These are phyloP conservation scores for Lota lota DNA, from an alignment of 2,113 vertebrate species.

Conservation along the genomic window DNA sequence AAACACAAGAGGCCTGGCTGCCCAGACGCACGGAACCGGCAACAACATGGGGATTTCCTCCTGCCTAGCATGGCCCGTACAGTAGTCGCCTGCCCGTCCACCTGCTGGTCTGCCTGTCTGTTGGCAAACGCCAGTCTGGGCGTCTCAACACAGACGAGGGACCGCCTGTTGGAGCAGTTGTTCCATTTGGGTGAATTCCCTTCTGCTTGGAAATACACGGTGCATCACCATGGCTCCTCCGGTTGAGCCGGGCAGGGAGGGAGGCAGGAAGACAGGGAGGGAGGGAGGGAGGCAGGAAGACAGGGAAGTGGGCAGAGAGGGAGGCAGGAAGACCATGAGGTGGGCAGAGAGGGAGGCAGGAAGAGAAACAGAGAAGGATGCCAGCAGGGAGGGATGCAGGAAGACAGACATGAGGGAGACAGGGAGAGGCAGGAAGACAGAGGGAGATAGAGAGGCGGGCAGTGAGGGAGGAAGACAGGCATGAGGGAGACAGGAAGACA, in stretches of 20 bases:
- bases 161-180: conserved; percentile 70
- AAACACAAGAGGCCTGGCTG: conserved; percentile 52
- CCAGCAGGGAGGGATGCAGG: too few species aligned
- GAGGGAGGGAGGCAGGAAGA: neutral
- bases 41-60: conserved; percentile 27
- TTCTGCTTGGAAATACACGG: conserved; percentile 45
- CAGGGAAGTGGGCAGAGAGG: too few species aligned
- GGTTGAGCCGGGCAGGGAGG: conserved; percentile 17
- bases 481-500: too few species aligned
- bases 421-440: too few species aligned
- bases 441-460: too few species aligned
- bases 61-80: conserved; percentile 29
- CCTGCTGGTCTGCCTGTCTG: conserved; percentile 52
- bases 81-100: conserved; percentile 30
- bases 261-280: neutral
- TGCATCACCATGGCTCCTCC: conserved; percentile 35
- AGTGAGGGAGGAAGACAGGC: neutral
- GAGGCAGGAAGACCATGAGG: too few species aligned
- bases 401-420: too few species aligned
- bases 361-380: too few species aligned
- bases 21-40: conserved; percentile 18
- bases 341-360: too few species aligned
- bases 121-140: conserved; percentile 37
- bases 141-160: conserved; percentile 60
- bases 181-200: conserved; percentile 51